A percentile compares a stretch with the other conserved stretches of the same genome.
These are phyloP conservation scores for Agapostemon virescens DNA, from an alignment of 2,888 invertebrate genomes.

Conservation along the genomic window DNA sequence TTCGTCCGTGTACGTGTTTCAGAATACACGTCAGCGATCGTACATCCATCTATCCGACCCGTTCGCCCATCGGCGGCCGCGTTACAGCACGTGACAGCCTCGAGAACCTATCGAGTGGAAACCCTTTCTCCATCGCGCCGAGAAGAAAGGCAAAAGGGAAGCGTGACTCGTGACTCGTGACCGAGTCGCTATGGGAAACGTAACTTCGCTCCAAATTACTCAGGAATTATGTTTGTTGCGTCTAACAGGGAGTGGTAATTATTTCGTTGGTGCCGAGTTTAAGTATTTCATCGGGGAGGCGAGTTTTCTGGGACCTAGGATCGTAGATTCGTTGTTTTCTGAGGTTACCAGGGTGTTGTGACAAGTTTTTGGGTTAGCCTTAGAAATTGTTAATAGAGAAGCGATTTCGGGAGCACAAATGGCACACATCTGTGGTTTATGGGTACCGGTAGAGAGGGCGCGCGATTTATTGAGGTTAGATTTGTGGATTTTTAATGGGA, in stretches of 20 bases:
- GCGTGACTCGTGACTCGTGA: constrained; percentile 9
- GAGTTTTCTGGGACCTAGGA: too few relatives aligned
- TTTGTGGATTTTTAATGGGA: too few relatives aligned
- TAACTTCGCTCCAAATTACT: not conserved
- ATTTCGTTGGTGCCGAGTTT: not conserved
- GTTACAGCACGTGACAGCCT: constrained; percentile 48
- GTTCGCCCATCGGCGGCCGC: not conserved
- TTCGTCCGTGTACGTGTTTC: constrained; percentile 12
- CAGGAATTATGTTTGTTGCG: not conserved
- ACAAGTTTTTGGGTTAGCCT: too few relatives aligned
- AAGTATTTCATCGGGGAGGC: not conserved
- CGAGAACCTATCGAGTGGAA: constrained; percentile 30
- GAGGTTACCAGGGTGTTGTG: too few relatives aligned
- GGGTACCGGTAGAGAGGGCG: too few relatives aligned
- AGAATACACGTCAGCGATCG: constrained; percentile 14
- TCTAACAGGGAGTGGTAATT: not conserved
- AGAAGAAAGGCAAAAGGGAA: constrained; percentile 8
- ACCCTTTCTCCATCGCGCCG: constrained; percentile 27
- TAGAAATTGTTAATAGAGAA: too few relatives aligned
- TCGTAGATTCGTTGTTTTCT: not conserved
- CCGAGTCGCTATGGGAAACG: not conserved
- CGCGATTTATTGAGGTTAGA: too few relatives aligned
- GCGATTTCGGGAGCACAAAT: too few relatives aligned
- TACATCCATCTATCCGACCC: not conserved
- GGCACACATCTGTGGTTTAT: too few relatives aligned